A percentile compares a stretch with the other conserved stretches of the same genome.
phyloP scores from a whole-genome alignment of 2,888 invertebrate species.

The Acanthosepion esculentum region DNA sequence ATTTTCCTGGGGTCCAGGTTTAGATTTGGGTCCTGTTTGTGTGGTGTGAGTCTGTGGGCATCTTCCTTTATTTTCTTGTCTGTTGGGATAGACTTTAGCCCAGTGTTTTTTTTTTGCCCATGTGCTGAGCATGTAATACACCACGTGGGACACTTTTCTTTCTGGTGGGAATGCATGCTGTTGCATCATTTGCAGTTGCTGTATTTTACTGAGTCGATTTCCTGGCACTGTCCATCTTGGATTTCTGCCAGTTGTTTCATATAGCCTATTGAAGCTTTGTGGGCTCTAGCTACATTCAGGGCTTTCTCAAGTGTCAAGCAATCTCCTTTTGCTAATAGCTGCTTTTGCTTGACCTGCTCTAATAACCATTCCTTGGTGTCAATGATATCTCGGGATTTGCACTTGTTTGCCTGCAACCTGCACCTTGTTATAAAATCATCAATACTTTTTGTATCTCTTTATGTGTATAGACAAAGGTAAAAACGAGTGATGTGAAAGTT shows the following conservation, averaged over 20 bases:
- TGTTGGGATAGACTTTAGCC: neutral
- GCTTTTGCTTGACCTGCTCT: no score
- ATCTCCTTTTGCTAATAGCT: no score
- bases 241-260: no score
- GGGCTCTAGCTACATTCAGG: no score
- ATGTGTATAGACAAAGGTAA: neutral
- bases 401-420: neutral
- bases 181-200: neutral
- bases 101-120: neutral
- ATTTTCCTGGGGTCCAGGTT: neutral
- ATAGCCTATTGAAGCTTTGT: no score
- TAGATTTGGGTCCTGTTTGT: neutral
- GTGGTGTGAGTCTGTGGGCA: neutral
- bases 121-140: neutral
- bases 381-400: no score
- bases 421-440: neutral
- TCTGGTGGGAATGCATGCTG: neutral
- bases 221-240: neutral
- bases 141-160: neutral
- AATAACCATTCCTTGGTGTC: no score
- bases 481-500: neutral
- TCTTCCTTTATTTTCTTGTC: neutral
- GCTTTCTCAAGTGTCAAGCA: no score
- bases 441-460: neutral
- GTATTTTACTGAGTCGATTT: neutral